Evolutionary conservation across 2,113 vertebrate species (phyloP).

Genomic region (Channa maculata): DNA sequence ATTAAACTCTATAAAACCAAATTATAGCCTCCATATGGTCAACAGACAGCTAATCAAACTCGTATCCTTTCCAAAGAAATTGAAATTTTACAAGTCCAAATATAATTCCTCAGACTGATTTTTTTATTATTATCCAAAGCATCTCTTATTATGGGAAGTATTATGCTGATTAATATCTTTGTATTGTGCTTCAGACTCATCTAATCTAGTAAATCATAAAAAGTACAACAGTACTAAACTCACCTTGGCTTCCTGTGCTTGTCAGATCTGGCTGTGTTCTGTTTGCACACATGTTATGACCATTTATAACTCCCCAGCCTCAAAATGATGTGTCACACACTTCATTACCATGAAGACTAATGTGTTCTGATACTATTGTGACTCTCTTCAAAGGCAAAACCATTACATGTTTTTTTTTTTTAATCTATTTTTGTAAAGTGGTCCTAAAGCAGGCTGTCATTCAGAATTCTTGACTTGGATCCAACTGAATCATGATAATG

Average conservation of each 20-base stretch:
- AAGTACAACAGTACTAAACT: neutral
- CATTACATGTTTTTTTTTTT: conserved; percentile 2
- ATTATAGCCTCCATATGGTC: conserved; percentile 34
- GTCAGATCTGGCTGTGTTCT: conserved; percentile 24
- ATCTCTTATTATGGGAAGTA: neutral
- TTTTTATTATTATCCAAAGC: neutral
- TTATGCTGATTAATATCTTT: conserved; percentile 24
- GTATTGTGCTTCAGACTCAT: conserved; percentile 1
- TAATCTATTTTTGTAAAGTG: neutral
- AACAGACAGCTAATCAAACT: conserved; percentile 12
- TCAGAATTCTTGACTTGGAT: conserved; percentile 34
- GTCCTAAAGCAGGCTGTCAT: conserved; percentile 12
- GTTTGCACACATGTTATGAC: conserved; percentile 19
- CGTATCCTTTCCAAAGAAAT: conserved; percentile 1
- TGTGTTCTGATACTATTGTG: conserved; percentile 35
- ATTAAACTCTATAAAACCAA: conserved; percentile 35
- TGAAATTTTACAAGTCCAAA: conserved; percentile 5
- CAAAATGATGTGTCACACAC: conserved; percentile 53
- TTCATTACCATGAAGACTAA: conserved; percentile 52
- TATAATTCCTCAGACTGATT: neutral
- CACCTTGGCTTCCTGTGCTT: conserved; percentile 24
- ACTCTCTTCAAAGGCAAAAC: conserved; percentile 45
- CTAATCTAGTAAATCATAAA: neutral
- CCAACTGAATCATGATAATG: conserved; percentile 21
- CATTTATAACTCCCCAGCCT: conserved; percentile 27